These are phyloP conservation scores for Scelioninae gen. 1 DNA, from an alignment of 2,888 invertebrate species.

Conservation along the genomic window DNA sequence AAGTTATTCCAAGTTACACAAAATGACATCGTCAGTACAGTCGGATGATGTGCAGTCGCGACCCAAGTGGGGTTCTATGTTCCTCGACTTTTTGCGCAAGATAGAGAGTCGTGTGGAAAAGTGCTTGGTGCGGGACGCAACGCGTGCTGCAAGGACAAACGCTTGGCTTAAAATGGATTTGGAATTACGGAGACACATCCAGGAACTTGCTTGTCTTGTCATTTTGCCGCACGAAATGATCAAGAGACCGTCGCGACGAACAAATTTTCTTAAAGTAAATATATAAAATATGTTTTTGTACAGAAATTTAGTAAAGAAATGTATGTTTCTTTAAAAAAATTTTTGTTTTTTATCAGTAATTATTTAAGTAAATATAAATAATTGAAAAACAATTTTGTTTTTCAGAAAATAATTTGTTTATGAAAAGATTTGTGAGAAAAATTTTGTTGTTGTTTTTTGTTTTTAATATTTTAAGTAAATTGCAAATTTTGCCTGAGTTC, in stretches of 20 bases:
- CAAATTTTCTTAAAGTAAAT: slow-evolving; percentile 81
- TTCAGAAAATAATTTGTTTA: no score
- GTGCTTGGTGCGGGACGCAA: slow-evolving; percentile 89
- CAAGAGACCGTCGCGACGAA: slow-evolving; percentile 80
- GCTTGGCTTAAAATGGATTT: slow-evolving; percentile 88
- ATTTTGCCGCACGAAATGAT: slow-evolving; percentile 84
- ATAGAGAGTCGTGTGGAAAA: slow-evolving; percentile 89
- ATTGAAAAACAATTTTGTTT: no score
- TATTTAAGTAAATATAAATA: no score
- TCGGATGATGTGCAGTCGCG: slow-evolving; percentile 83
- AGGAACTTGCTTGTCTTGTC: slow-evolving; percentile 87
- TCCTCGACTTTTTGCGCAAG: slow-evolving; percentile 87
- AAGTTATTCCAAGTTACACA: slow-evolving; percentile 87
- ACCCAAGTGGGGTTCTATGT: slow-evolving; percentile 86
- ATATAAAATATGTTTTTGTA: no score
- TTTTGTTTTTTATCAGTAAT: no score
- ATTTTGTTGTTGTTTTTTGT: slow-evolving; percentile 17
- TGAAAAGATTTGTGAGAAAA: no score
- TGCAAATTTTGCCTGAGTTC: not conserved
- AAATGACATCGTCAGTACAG: slow-evolving; percentile 78
- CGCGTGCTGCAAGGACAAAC: slow-evolving; percentile 87
- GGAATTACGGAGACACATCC: slow-evolving; percentile 87
- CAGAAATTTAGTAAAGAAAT: no score
- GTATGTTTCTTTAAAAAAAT: no score
- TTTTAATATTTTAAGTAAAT: slow-evolving; percentile 49